phyloP scores from a whole-genome alignment of 2,113 vertebrate species.

The Pachypanchax playfairii region DNA sequence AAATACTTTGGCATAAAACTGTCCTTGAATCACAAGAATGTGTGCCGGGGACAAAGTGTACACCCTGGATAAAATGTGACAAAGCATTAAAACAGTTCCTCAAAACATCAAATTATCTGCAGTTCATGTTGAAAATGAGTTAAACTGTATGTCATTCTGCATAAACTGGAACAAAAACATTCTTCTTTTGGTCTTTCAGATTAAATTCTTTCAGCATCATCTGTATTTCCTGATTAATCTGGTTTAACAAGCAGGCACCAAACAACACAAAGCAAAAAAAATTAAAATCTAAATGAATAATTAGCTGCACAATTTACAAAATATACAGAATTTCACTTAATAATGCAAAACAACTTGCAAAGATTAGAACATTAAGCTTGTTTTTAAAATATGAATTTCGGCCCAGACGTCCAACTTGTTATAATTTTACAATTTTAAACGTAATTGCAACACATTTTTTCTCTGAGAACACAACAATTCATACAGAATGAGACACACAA shows the following conservation, averaged over 20 bases:
- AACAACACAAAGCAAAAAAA: constrained; percentile 45
- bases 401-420: constrained; percentile 53
- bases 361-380: constrained; percentile 53
- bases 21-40: constrained; percentile 28
- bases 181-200: neutral
- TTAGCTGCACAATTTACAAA: constrained; percentile 66
- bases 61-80: constrained; percentile 9
- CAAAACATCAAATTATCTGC: neutral
- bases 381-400: constrained; percentile 40
- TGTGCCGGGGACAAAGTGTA: constrained; percentile 4
- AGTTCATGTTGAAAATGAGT: constrained; percentile 13
- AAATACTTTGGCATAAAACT: constrained; percentile 56
- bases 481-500: constrained; percentile 67
- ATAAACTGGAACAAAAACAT: neutral
- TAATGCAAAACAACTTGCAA: constrained; percentile 60
- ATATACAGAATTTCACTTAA: constrained; percentile 57
- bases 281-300: constrained; percentile 44
- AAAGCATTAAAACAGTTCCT: constrained; percentile 24
- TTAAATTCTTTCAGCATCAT: constrained; percentile 14
- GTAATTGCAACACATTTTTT: constrained; percentile 54
- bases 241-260: constrained; percentile 29
- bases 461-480: constrained; percentile 59
- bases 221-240: constrained; percentile 2
- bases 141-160: constrained; percentile 1
- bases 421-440: constrained; percentile 50